Evolutionary conservation across 2,797 vertebrate genomes (phyloP).

Genomic region (Psittacula derbiana): DNA sequence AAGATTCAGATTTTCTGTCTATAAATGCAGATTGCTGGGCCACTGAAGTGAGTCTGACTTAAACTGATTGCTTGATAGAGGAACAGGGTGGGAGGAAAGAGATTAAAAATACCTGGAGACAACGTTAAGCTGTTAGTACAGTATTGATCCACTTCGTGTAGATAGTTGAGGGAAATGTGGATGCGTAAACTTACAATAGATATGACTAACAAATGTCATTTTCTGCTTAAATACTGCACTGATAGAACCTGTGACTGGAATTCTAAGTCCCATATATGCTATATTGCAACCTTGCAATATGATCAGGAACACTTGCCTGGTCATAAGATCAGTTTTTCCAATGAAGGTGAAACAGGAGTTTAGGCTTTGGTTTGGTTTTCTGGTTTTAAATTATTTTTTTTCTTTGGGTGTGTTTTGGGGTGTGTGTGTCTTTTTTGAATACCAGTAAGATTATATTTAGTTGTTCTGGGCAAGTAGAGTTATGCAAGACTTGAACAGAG

Average conservation of each 20-base stretch:
- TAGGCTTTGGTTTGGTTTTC: background rate
- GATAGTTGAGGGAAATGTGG: background rate
- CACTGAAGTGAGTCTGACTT: slow-evolving; percentile 66
- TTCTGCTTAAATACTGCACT: background rate
- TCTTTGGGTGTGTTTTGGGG: background rate
- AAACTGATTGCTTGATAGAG: slow-evolving; percentile 38
- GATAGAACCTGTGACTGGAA: background rate
- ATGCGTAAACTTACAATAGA: background rate
- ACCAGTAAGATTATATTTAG: background rate
- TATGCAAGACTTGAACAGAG: background rate
- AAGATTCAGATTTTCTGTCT: slow-evolving; percentile 67
- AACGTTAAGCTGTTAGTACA: background rate
- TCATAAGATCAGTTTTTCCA: background rate
- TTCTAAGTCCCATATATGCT: background rate
- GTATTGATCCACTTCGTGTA: background rate
- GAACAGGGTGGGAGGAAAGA: background rate
- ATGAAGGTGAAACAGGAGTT: background rate
- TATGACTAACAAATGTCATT: background rate
- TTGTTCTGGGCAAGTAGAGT: background rate
- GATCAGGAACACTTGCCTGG: background rate
- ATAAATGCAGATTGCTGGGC: slow-evolving; percentile 25
- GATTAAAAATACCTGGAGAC: background rate
- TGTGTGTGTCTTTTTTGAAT: background rate
- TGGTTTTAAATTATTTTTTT: background rate
- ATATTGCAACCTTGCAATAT: background rate